Conservation (phyloP, 1,140 invertebrate genomes). For the Atopsyche davidsoni region DNA sequence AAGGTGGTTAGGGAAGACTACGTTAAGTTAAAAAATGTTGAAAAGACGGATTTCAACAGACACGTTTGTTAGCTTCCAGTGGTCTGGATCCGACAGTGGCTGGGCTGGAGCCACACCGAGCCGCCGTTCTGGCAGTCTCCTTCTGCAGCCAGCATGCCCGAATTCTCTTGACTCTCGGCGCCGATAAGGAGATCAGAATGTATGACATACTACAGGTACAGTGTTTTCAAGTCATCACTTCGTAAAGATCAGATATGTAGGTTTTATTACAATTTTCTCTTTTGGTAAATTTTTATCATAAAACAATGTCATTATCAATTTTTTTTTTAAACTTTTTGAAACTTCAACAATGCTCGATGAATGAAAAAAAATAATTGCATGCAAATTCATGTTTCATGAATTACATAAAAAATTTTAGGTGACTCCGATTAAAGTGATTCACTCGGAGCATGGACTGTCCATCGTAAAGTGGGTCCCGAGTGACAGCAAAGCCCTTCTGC, state of each 20-base stretch:
- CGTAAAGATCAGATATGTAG: background rate
- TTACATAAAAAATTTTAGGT: slow-evolving; percentile 3
- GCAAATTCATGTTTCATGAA: background rate
- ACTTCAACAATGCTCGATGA: background rate
- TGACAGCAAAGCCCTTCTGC: slow-evolving; percentile 1
- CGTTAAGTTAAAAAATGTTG: no score
- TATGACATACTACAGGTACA: slow-evolving; percentile 15
- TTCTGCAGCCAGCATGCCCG: slow-evolving; percentile 4
- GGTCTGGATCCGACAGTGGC: slow-evolving; percentile 5
- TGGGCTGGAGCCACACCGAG: slow-evolving; percentile 13
- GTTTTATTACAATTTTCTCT: background rate
- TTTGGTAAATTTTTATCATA: background rate
- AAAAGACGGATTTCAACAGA: no score
- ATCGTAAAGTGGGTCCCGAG: slow-evolving; percentile 11
- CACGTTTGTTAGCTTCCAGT: slow-evolving; percentile 9
- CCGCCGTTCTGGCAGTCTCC: slow-evolving; percentile 8
- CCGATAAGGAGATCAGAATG: slow-evolving; percentile 20
- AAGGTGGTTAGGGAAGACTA: no score
- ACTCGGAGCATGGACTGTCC: slow-evolving; percentile 8
- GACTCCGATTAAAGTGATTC: slow-evolving; percentile 4
- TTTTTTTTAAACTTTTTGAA: background rate
- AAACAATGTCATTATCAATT: background rate
- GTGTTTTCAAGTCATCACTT: background rate
- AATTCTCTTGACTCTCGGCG: slow-evolving; percentile 14
- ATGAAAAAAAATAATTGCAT: background rate